Evolutionary conservation across 2,797 vertebrate genomes (phyloP).

Genomic region (Gymnocypris eckloni): DNA sequence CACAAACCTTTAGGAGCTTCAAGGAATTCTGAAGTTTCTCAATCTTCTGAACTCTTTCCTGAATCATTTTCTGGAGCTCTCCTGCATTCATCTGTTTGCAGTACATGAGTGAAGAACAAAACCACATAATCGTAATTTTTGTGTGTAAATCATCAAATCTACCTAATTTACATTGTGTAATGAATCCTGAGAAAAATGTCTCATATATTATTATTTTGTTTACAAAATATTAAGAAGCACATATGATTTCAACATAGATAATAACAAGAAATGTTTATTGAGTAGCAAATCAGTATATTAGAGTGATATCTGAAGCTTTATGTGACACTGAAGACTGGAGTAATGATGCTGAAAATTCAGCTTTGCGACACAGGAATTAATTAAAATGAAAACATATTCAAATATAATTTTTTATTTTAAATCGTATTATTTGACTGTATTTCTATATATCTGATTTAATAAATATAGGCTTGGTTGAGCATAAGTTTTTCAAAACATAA

Average conservation of each 20-base stretch:
- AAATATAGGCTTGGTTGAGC: not conserved
- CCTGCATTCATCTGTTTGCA: conserved; percentile 53
- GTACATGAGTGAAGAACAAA: not conserved
- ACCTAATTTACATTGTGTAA: not conserved
- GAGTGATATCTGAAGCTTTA: not conserved
- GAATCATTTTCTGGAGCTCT: conserved; percentile 75
- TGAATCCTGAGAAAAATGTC: too few relatives aligned
- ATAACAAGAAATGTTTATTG: not conserved
- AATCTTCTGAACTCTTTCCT: conserved; percentile 76
- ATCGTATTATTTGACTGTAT: not conserved
- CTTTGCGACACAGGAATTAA: not conserved
- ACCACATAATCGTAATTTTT: not conserved
- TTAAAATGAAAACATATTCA: not conserved
- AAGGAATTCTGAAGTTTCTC: conserved; percentile 75
- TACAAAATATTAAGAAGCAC: too few relatives aligned
- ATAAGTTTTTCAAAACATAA: not conserved
- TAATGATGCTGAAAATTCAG: not conserved
- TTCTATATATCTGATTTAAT: not conserved
- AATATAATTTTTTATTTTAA: not conserved
- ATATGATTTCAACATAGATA: too few relatives aligned
- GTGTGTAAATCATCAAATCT: not conserved
- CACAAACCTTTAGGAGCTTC: conserved; percentile 72
- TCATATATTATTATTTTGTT: too few relatives aligned
- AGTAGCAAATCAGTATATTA: not conserved
- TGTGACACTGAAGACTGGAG: not conserved